phyloP scores from a whole-genome alignment of 2,797 vertebrate genomes.

The Miichthys miiuy region DNA sequence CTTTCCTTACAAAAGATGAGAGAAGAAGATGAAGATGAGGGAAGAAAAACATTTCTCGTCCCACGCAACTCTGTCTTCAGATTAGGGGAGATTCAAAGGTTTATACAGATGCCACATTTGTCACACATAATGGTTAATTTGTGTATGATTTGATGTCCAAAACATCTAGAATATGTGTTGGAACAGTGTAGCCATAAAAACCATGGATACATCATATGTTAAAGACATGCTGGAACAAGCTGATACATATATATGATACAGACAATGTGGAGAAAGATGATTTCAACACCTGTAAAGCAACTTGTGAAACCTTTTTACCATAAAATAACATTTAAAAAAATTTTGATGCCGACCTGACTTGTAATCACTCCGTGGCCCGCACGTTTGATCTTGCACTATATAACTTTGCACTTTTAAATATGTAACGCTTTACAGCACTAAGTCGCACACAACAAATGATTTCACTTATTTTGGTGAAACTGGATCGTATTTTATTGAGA shows the following conservation, averaged over 20 bases:
- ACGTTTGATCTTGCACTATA: too few relatives aligned
- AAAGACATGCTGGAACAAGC: neutral
- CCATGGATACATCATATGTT: neutral
- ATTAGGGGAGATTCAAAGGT: neutral
- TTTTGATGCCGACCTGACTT: too few relatives aligned
- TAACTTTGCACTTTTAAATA: too few relatives aligned
- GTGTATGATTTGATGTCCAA: neutral
- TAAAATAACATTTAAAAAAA: too few relatives aligned
- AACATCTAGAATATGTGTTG: conserved; percentile 2
- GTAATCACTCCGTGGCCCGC: too few relatives aligned
- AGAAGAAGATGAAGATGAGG: neutral
- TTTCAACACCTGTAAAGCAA: neutral
- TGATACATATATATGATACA: neutral
- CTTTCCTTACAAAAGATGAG: conserved; percentile 11
- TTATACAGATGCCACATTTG: neutral
- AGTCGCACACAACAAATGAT: too few relatives aligned
- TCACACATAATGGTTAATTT: neutral
- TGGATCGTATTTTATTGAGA: too few relatives aligned
- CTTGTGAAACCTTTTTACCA: too few relatives aligned
- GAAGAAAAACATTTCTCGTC: neutral
- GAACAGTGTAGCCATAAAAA: neutral
- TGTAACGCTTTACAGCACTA: too few relatives aligned
- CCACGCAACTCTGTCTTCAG: neutral
- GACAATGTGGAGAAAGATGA: neutral
- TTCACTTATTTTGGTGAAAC: too few relatives aligned